Percentiles rank a stretch among this genome's conserved stretches.
Conservation (phyloP, 2,888 invertebrate species). For the Plemyria rubiginata region DNA sequence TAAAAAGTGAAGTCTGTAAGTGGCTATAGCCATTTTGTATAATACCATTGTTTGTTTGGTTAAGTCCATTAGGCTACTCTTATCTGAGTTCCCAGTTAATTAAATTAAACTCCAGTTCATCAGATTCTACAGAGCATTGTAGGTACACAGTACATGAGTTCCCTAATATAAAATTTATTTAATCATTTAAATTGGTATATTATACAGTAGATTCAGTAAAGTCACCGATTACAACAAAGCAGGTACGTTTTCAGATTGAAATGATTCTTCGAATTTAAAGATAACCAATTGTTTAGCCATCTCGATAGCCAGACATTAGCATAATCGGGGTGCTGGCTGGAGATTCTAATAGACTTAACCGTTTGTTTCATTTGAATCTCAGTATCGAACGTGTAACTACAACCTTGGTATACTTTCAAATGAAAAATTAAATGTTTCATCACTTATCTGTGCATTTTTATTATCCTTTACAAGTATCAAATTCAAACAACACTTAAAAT, state of each 20-base stretch:
- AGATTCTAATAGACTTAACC: background rate
- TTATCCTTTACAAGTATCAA: slow-evolving; percentile 25
- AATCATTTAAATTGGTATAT: too few relatives aligned
- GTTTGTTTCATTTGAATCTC: slow-evolving; percentile 82
- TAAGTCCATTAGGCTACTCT: background rate
- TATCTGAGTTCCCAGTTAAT: background rate
- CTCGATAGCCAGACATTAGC: too few relatives aligned
- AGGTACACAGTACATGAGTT: too few relatives aligned
- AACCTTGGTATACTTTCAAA: slow-evolving; percentile 84
- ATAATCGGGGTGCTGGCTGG: background rate
- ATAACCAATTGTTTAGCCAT: too few relatives aligned
- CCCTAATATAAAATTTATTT: too few relatives aligned
- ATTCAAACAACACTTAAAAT: too few relatives aligned
- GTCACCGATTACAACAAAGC: too few relatives aligned
- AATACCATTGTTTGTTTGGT: slow-evolving; percentile 65
- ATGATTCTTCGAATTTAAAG: too few relatives aligned
- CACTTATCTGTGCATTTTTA: slow-evolving; percentile 60
- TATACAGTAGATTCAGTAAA: too few relatives aligned
- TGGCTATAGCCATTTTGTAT: slow-evolving; percentile 67
- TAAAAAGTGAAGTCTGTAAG: slow-evolving; percentile 31
- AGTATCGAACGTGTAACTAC: slow-evolving; percentile 80
- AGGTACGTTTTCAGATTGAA: too few relatives aligned
- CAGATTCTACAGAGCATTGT: background rate
- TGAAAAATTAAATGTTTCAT: slow-evolving; percentile 84
- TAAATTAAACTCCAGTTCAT: background rate